Conservation (phyloP, 2,113 vertebrate species). For the Pomatorhinus ruficollis region DNA sequence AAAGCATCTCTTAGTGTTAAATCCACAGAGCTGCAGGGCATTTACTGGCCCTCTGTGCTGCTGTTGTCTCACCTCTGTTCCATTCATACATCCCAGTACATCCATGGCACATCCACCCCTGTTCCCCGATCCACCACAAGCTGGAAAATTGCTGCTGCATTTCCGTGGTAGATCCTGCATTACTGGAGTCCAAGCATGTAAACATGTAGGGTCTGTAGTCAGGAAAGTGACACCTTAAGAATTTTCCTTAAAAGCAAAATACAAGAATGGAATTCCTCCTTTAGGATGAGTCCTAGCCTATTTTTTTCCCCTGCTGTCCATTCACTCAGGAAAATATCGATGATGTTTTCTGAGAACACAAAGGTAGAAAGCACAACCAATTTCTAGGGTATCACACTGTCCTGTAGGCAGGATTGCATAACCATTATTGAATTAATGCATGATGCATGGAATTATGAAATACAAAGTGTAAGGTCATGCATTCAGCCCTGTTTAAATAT, state of each 20-base stretch:
- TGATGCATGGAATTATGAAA: slow-evolving; percentile 22
- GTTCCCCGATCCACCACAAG: fast-evolving
- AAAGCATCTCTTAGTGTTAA: neutral
- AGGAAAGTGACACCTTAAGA: neutral
- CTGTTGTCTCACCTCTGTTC: neutral
- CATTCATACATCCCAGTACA: neutral
- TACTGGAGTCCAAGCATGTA: neutral
- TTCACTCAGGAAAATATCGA: neutral
- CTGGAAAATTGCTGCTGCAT: neutral
- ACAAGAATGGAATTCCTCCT: neutral
- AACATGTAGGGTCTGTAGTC: neutral
- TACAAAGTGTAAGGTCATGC: slow-evolving; percentile 3
- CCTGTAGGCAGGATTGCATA: neutral
- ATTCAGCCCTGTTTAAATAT: slow-evolving; percentile 40
- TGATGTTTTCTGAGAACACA: neutral
- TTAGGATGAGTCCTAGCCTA: neutral
- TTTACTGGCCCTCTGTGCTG: neutral
- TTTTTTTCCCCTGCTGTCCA: neutral
- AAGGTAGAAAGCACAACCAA: neutral
- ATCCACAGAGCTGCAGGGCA: neutral
- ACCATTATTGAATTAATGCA: neutral
- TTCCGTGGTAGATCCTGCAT: neutral
- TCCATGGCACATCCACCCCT: too few species aligned
- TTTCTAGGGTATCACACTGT: neutral
- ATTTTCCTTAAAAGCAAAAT: neutral